Conservation (phyloP, 2,797 vertebrate genomes). For the Gallinago nigripennis region DNA sequence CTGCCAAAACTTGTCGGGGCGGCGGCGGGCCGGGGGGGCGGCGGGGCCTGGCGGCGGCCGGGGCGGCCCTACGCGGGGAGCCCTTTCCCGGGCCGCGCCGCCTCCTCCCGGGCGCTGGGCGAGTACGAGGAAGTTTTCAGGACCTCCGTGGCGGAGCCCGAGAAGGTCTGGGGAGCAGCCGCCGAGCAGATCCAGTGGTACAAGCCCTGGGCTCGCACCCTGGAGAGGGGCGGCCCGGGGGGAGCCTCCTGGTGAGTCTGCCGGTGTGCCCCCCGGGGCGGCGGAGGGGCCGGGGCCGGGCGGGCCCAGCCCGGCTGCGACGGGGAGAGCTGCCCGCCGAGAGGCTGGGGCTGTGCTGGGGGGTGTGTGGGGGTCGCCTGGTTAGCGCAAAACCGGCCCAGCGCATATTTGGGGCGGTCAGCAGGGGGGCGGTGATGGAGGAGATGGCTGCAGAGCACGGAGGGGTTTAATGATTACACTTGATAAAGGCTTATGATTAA, state of each 20-base stretch:
- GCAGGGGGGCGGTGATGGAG: fast-evolving
- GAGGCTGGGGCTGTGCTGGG: not conserved
- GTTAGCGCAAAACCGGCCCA: fast-evolving
- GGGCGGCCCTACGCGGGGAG: not conserved
- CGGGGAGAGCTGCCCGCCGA: not conserved
- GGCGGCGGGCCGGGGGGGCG: not conserved
- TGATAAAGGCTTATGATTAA: not conserved
- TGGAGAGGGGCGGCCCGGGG: conserved; percentile 78
- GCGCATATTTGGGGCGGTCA: fast-evolving
- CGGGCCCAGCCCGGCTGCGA: fast-evolving
- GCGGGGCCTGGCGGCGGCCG: not conserved
- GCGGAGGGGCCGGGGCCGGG: not conserved
- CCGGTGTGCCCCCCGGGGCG: not conserved
- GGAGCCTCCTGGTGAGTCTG: conserved; percentile 86
- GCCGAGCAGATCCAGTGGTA: conserved; percentile 83
- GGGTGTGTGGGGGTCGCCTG: fast-evolving
- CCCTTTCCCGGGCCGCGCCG: not conserved
- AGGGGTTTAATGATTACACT: not conserved
- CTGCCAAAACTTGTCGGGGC: not conserved
- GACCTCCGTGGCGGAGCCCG: conserved; percentile 78
- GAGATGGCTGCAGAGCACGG: not conserved
- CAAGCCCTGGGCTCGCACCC: conserved; percentile 83
- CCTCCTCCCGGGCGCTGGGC: not conserved
- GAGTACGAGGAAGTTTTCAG: conserved; percentile 79
- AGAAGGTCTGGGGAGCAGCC: conserved; percentile 81